These are phyloP conservation scores for Drosophila quinaria DNA, from an alignment of 2,888 invertebrate genomes.

Conservation along the genomic window DNA sequence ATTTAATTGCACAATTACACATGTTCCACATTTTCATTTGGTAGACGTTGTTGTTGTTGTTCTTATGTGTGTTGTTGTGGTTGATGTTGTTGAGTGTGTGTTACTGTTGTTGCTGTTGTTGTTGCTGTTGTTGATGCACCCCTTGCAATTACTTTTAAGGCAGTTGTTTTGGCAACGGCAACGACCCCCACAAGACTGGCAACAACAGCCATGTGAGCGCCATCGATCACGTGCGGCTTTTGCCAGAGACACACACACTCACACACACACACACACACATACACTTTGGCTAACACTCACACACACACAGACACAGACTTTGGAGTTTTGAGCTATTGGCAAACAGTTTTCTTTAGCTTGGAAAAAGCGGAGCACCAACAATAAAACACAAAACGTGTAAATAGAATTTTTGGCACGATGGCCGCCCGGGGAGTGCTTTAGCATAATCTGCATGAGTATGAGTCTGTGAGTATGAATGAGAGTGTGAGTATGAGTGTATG, in stretches of 20 bases:
- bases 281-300: constrained; percentile 21
- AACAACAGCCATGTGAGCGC: constrained; percentile 55
- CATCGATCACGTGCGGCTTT: constrained; percentile 80
- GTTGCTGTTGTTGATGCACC: constrained; percentile 62
- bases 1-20: constrained; percentile 85
- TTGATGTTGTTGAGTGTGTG: constrained; percentile 26
- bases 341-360: constrained; percentile 58
- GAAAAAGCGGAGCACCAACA: constrained; percentile 62
- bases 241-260: constrained; percentile 53
- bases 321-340: constrained; percentile 77
- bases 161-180: constrained; percentile 62
- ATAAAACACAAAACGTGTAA: constrained; percentile 85
- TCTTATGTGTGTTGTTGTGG: constrained; percentile 11
- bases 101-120: constrained; percentile 56
- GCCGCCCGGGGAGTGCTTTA: constrained; percentile 83
- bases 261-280: constrained; percentile 9
- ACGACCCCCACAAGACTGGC: constrained; percentile 73
- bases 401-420: constrained; percentile 85
- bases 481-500: constrained; percentile 10
- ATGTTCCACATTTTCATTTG: constrained; percentile 75
- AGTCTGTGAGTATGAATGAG: constrained; percentile 18
- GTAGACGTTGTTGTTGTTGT: constrained; percentile 28
- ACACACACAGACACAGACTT: constrained; percentile 3
- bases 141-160: constrained; percentile 81
- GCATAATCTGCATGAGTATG: constrained; percentile 83